phyloP scores from a whole-genome alignment of 2,888 invertebrate genomes.

The Spilarctia lutea region DNA sequence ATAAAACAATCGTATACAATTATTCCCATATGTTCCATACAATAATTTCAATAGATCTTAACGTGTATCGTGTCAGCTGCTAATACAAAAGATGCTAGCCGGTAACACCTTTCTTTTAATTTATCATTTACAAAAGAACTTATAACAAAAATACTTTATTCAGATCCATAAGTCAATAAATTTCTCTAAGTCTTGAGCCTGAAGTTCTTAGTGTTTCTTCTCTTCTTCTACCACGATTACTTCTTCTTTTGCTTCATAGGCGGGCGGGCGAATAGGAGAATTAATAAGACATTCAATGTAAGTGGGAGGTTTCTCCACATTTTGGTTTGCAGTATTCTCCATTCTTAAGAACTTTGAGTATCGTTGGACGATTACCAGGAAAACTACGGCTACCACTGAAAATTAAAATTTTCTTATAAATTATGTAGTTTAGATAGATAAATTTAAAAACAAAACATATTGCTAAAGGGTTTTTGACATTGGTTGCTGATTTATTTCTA shows the following conservation, averaged over 20 bases:
- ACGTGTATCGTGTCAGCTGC: not conserved
- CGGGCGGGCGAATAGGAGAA: slow-evolving; percentile 35
- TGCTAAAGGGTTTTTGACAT: not conserved
- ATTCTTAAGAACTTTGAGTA: slow-evolving; percentile 60
- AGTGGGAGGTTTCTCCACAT: slow-evolving; percentile 67
- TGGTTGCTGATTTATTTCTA: not conserved
- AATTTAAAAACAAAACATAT: not conserved
- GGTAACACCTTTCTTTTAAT: not conserved
- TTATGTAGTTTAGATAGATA: not conserved
- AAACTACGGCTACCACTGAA: slow-evolving; percentile 63
- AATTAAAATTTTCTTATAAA: slow-evolving; percentile 8
- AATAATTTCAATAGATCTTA: not conserved
- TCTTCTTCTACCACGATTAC: slow-evolving; percentile 47
- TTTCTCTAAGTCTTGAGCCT: slow-evolving; percentile 33
- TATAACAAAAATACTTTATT: not conserved
- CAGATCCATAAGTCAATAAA: slow-evolving; percentile 19
- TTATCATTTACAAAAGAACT: not conserved
- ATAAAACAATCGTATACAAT: not conserved
- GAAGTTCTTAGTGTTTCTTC: slow-evolving; percentile 31
- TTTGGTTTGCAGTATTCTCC: slow-evolving; percentile 52
- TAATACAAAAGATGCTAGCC: not conserved
- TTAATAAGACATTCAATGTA: slow-evolving; percentile 71
- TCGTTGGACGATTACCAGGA: slow-evolving; percentile 61
- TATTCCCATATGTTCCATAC: not conserved
- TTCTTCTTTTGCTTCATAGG: slow-evolving; percentile 45